Base-by-base conservation (phyloP, 2,888 invertebrate genomes). In the Camptogramma bilineatum region DNA sequence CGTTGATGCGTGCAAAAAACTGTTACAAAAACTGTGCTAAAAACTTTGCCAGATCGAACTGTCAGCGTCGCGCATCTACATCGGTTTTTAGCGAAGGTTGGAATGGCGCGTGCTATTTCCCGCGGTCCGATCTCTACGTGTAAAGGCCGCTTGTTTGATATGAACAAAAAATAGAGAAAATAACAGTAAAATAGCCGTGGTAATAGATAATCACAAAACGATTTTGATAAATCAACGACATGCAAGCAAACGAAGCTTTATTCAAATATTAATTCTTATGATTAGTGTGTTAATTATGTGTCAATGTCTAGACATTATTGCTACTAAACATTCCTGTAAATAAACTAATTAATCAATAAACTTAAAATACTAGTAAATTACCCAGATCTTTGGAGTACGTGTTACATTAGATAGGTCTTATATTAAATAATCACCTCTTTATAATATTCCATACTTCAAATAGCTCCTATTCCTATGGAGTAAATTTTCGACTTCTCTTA, bases 241-340 rank as follows among this genome's bases (percentile, higher is more conserved):
- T 58, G n/a, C 7, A 21, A 3, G 55, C 55, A 63, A 60, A 52
- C 5, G 19, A 59, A 63, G 69, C 66, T 65, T 65, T 65, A 63
- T 52, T 62, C 50, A 53, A 64, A 44, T 56, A 16, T 17, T 31
- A 34, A 54, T 64, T 68, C 57, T 64, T 64, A 66, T 68, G 62
- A 64, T 54, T 64, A 19, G 57, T 67, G 34, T 64, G 39, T 52
- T 39, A 57, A 28, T 44, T 19, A 34, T 58, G 28, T 70, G 52
- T 65, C 62, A 63, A 64, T 62, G 39, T 63, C 54, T 58, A n/a
- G n/a, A 63, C 64, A 64, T 47, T 55, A 63, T 52, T 60, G 60
- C 19, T 64, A 74, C 69, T 76, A 73, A 77, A 89, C 89, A 90
- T 90, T 90, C 89, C 89, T 85, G 80, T 87, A 83, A 75, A 86